Base-by-base conservation (phyloP, 2,797 vertebrate genomes). In the Chloroceryle amazona region DNA sequence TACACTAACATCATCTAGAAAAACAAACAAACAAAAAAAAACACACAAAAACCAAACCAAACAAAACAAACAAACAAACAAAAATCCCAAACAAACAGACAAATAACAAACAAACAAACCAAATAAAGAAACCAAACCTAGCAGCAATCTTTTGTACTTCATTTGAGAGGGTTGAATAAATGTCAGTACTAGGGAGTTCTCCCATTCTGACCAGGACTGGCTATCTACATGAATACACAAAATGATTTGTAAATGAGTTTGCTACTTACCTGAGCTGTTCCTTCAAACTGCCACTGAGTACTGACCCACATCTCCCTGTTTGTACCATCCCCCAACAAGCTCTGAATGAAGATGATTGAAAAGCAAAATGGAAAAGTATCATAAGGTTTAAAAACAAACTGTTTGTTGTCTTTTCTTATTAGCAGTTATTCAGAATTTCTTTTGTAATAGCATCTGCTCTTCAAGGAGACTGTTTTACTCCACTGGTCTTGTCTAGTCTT, bases 111-210 rank as follows among this genome's bases (percentile, higher is more conserved):
- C 11, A 47, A 21, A 47, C 20, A 22, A 10, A 17, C 21, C 21
- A 23, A 22, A 47, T 12, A 47, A 23, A 47, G 11, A 72, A 60
- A 17, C 39, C 39, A 41, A 51, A 4, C 12, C 46, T 25, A 49
- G 22, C 66, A 86, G 52, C 44, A 63, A 57, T 65, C n/a, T 95
- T 85, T 76, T 76, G 58, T 74, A 80, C 47, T 93, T 78, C 16
- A 74, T 94, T 84, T 86, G 83, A 94, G 91, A 93, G 25, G 12
- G 35, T 3, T 57, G 83, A 86, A 92, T 83, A 89, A 87, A 95
- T 54, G 35, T 72, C 51, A 90, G 41, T 58, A 81, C 9, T 21
- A 81, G 22, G 13, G 61, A 83, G 54, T 84, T 85, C 70, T 44
- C n/a, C 25, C n/a, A 44, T 78, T 83, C 41, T 71, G n/a, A 54